Evolutionary conservation across 2,888 invertebrate species (phyloP), one percentile per base, ranked within the genome.

Genomic region (Drosophila melanosoma): DNA sequence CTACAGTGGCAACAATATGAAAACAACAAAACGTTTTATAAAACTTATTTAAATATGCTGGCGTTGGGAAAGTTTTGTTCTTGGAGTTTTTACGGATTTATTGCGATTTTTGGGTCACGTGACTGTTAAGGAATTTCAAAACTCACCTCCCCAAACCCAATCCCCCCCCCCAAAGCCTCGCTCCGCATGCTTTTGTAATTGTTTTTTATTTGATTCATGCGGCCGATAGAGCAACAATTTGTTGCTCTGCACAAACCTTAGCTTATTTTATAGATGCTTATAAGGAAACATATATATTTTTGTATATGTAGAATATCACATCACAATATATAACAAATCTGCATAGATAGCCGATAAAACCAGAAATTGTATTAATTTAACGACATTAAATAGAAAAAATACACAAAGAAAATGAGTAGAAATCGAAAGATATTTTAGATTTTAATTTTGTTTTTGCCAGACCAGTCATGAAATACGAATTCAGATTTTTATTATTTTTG

Each of bases 81-180:
- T 54, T 76, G 48, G 76, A 72, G 64, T 81, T 87, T 87, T 78
- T 77, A 79, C 81, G 87, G 85, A 86, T 86, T 86, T 87, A 85
- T 87, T 85, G 82, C 87, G 84, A 85, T 84, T 85, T 83, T 81
- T 81, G 33, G 82, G 87, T 81, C 87, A 85, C 84, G 87, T 84
- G 87, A 76, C 84, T 82, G 78, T 68, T 68, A 38, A 65, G 81
- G 78, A 87, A 85, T 85, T 76, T 60, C 66, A 20, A 33, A 48
- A 17, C 20, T 4, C 4, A 32, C 15, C 15, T 11, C 33, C 33
- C 33, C 33, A 29, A 29, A 6, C 29, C 29, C 29, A 29, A 29
- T 29, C 29, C 29, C 29, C 12, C 40, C 26, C 26, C 26, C 26
- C 26, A 5, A 11, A 7, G 49, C 20, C 48, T 20, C 38, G 49